These are phyloP conservation scores for Berghia stephanieae DNA, from an alignment of 1,140 invertebrate genomes.

Conservation along the genomic window DNA sequence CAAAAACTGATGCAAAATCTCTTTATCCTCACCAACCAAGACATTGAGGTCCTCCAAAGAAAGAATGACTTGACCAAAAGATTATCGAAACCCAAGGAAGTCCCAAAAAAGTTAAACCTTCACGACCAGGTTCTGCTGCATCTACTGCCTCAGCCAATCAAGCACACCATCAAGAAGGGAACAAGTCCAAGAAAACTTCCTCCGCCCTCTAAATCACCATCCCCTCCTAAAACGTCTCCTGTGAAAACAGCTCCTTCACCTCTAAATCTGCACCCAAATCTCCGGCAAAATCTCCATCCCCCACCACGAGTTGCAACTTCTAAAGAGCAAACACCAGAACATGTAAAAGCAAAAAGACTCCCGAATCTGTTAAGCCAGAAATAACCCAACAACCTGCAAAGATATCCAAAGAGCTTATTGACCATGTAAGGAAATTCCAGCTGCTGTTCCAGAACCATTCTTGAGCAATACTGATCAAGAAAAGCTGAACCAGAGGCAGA, in stretches of 20 bases:
- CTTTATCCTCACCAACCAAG: too few relatives aligned
- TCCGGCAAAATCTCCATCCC: conserved; percentile 4
- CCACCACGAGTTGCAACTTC: too few relatives aligned
- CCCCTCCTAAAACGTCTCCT: conserved; percentile 12
- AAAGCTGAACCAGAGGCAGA: neutral
- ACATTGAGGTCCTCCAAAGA: conserved; percentile 36
- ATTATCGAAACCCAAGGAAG: too few relatives aligned
- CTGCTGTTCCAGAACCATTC: neutral
- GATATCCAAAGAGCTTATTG: neutral
- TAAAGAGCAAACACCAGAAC: too few relatives aligned
- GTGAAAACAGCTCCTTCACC: conserved; percentile 13
- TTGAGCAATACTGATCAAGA: neutral
- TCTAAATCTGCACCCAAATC: conserved; percentile 10
- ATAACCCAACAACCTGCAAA: too few relatives aligned
- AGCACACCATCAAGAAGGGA: conserved; percentile 30
- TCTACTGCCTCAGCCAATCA: too few relatives aligned
- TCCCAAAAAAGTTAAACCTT: too few relatives aligned
- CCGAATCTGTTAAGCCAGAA: neutral
- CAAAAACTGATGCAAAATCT: too few relatives aligned
- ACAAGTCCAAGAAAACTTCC: conserved; percentile 28
- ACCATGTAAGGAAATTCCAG: neutral
- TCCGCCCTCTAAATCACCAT: conserved; percentile 31
- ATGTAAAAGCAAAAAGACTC: conserved; percentile 11
- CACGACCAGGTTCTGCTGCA: too few relatives aligned
- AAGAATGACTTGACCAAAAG: too few relatives aligned